phyloP scores from a whole-genome alignment of 2,797 vertebrate species.

The Epinephelus malabaricus region DNA sequence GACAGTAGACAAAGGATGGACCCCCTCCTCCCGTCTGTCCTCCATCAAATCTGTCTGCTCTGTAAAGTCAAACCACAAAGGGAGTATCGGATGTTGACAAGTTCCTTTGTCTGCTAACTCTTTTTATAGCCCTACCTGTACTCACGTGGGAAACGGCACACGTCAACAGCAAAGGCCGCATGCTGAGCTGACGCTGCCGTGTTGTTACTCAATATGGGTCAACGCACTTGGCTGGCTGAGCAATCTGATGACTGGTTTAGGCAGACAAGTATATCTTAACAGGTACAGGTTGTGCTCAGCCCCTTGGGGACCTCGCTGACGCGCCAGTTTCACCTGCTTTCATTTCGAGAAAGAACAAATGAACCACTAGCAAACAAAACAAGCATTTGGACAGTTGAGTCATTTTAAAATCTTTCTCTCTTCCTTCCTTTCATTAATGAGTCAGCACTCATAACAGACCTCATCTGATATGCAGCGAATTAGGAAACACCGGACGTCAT shows the following conservation, averaged over 20 bases:
- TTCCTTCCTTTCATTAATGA: conserved; percentile 6
- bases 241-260: conserved; percentile 46
- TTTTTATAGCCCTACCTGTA: conserved; percentile 60
- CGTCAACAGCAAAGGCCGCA: conserved; percentile 60
- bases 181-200: conserved; percentile 33
- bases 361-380: neutral
- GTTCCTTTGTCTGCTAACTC: conserved; percentile 68
- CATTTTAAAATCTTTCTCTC: neutral
- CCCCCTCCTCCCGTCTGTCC: conserved; percentile 17
- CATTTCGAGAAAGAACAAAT: conserved; percentile 5
- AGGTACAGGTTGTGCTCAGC: conserved; percentile 25
- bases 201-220: conserved; percentile 71
- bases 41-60: conserved; percentile 55
- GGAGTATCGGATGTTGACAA: conserved; percentile 74
- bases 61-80: conserved; percentile 68
- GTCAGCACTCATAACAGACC: neutral
- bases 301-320: conserved; percentile 1
- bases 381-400: neutral
- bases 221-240: conserved; percentile 58
- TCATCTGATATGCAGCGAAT: conserved; percentile 20
- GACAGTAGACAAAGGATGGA: conserved; percentile 37
- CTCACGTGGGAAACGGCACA: conserved; percentile 58
- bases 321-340: conserved; percentile 25
- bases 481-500: conserved; percentile 6
- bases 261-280: conserved; percentile 28